A percentile compares a stretch with the other conserved stretches of the same genome.
Evolutionary conservation across 1,140 invertebrate genomes (phyloP).

Genomic region (Drosophila rufa): DNA sequence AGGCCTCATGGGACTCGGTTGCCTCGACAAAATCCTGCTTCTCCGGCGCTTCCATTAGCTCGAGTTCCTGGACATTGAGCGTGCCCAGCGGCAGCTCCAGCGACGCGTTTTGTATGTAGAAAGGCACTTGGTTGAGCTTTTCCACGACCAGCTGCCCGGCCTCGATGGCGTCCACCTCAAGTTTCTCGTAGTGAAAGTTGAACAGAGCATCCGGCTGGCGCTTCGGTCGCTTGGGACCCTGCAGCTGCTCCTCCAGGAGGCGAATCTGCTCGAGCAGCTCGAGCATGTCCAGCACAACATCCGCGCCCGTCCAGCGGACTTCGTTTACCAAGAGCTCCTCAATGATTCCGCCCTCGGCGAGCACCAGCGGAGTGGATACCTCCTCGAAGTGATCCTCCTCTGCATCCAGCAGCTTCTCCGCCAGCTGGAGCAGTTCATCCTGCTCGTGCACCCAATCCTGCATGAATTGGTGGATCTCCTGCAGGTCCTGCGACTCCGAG

Average conservation of each 20-base stretch:
- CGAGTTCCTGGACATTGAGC: constrained; percentile 55
- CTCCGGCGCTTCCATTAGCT: constrained; percentile 35
- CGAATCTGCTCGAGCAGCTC: constrained; percentile 59
- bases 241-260: constrained; percentile 21
- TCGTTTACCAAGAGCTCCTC: constrained; percentile 62
- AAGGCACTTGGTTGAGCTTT: constrained; percentile 59
- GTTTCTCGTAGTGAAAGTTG: constrained; percentile 46
- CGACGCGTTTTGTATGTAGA: constrained; percentile 66
- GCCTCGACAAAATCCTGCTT: neutral
- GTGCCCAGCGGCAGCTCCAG: constrained; percentile 54
- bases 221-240: constrained; percentile 18
- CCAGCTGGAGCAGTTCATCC: constrained; percentile 44
- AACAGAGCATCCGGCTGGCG: constrained; percentile 47
- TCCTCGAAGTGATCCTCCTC: constrained; percentile 10
- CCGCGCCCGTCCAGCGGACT: constrained; percentile 52
- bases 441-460: constrained; percentile 67
- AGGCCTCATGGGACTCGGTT: constrained; percentile 20
- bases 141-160: constrained; percentile 51
- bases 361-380: constrained; percentile 49
- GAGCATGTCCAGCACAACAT: constrained; percentile 48
- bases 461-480: constrained; percentile 77
- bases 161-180: constrained; percentile 64
- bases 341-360: constrained; percentile 50
- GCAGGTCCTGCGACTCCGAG: constrained; percentile 74
- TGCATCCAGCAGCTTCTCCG: constrained; percentile 18